A percentile compares a stretch with the other conserved stretches of the same genome.
Conservation (phyloP, 2,113 vertebrate genomes). For the Caretta caretta region DNA sequence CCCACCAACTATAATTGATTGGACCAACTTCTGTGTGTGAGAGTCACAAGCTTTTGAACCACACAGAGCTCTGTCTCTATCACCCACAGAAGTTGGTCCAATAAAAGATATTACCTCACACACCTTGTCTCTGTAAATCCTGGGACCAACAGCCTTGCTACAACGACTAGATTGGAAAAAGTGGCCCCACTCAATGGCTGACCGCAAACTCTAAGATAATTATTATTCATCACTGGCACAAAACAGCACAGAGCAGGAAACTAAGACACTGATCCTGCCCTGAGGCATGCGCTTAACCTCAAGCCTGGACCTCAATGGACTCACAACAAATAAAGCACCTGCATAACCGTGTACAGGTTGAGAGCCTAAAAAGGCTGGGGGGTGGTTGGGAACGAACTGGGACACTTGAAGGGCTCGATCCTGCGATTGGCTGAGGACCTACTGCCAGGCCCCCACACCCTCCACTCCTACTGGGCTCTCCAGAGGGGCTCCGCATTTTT, state of each 20-base stretch:
- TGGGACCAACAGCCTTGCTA: not conserved
- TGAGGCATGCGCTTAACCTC: no score
- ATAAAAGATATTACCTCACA: not conserved
- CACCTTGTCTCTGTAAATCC: not conserved
- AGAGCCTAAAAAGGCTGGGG: no score
- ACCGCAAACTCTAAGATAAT: not conserved
- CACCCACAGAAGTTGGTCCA: not conserved
- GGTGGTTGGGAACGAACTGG: no score
- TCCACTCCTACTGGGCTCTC: not conserved
- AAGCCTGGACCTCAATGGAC: not conserved
- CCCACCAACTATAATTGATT: not conserved
- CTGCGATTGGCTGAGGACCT: not conserved
- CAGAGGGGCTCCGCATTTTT: no score
- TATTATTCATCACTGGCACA: no score
- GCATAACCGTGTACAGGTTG: not conserved
- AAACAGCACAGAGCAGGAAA: no score
- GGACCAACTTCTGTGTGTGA: not conserved
- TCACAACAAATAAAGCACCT: not conserved
- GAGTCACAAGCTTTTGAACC: not conserved
- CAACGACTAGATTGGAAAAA: not conserved
- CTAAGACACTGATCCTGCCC: no score
- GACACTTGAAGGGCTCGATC: not conserved
- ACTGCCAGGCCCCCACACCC: not conserved
- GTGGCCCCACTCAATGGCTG: not conserved
- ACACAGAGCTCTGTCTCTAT: not conserved